Evolutionary conservation across 2,113 vertebrate species (phyloP), one percentile per base, ranked within the genome.

Genomic region (Monopterus albus): DNA sequence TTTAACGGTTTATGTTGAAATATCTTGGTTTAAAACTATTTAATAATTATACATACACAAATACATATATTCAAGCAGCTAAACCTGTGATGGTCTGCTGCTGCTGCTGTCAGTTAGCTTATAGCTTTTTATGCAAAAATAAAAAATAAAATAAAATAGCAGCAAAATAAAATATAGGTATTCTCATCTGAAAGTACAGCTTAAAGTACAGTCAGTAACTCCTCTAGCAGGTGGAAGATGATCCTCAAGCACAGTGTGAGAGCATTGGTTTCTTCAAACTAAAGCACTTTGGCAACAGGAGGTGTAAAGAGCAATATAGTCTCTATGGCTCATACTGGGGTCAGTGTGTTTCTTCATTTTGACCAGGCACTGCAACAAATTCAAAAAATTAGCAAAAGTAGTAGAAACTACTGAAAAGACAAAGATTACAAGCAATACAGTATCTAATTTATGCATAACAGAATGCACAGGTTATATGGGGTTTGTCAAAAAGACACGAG

Each of bases 231-330:
- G 20, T 2, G 3, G 25, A 33, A 25, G 52, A 60, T 61, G 52
- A 43, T 42, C 65, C 45, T 28, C 2, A 31, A 51, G 31, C 43
- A 53, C 21, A 69, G 52, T 15, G 25, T 20, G 42, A 78, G 36
- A 35, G 51, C 15, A 21, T 42, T 53, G 21, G 26, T 52, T 71
- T 58, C 45, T 56, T 75, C 26, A 40, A 46, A 61, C 46, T n/a
- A n/a, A n/a, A n/a, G n/a, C 51, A 56, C 61, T 60, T 60, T 63
- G 60, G 49, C 31, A 63, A 51, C 26, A 28, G 23, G 7, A 36
- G 29, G 65, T 58, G 65, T 45, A 36, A 64, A 70, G 58, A 55
- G 46, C 43, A 46, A 15, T 51, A 26, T 38, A 15, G 75, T 52
- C 70, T 79, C 50, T 3, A 5, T 45, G 25, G 65, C 56, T 43